These are phyloP conservation scores for Chrysolina americana DNA, from an alignment of 2,888 invertebrate species.

Conservation along the genomic window DNA sequence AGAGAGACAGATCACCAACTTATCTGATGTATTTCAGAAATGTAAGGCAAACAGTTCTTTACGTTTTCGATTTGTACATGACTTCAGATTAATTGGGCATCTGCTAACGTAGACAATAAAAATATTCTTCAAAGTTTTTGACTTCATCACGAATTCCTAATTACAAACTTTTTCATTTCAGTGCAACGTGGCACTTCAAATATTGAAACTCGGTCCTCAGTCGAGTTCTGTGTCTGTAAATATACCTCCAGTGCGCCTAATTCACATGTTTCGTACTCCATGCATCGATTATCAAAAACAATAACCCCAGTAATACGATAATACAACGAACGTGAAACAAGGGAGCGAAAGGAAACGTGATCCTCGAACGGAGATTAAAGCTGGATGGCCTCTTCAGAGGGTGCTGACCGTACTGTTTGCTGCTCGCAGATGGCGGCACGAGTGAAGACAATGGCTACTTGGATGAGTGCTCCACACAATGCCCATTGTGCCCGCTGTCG, in stretches of 20 bases:
- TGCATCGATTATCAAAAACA: conserved; percentile 49
- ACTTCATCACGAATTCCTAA: too few species aligned
- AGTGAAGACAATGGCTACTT: conserved; percentile 53
- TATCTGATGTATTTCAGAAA: too few species aligned
- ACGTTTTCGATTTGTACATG: too few species aligned
- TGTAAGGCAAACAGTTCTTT: too few species aligned
- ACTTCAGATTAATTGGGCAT: too few species aligned
- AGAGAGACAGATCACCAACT: too few species aligned
- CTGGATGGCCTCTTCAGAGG: conserved; percentile 51
- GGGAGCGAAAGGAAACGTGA: conserved; percentile 43
- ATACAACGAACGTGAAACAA: conserved; percentile 34
- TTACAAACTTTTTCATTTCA: too few species aligned
- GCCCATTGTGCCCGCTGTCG: conserved; percentile 46
- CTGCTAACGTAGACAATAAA: too few species aligned
- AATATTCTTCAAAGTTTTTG: too few species aligned
- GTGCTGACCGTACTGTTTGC: conserved; percentile 52
- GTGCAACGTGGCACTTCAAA: background rate
- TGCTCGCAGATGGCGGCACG: conserved; percentile 48
- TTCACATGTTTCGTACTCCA: conserved; percentile 19
- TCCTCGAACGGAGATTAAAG: conserved; percentile 46
- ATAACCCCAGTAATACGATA: conserved; percentile 47
- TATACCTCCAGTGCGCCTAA: background rate
- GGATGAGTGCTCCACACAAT: conserved; percentile 50
- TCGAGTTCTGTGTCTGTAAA: background rate
- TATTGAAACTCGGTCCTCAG: background rate